Base-by-base conservation (phyloP, 2,797 vertebrate genomes). In the Hybognathus amarus region DNA sequence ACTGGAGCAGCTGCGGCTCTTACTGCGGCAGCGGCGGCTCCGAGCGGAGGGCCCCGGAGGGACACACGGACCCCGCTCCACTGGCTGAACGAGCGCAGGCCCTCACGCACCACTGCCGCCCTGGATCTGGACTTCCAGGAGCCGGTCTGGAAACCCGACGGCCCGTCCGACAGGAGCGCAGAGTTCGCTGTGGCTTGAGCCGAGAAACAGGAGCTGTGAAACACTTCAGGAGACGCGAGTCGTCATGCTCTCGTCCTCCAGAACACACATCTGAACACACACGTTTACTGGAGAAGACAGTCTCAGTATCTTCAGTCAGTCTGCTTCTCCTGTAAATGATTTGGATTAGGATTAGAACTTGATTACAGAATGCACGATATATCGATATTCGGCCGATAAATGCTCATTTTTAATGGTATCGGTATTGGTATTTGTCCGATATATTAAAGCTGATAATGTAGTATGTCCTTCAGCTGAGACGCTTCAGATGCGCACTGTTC, bases 1-100 rank as follows among this genome's bases (percentile, higher is more conserved):
- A 88, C 95, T 99, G 18, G 95, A 99, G 87, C 96, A 93, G 1
- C 94, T 99, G 69, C 97, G 98, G 93, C 92, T 96, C 70, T 88
- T 98, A 80, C 94, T 98, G 93, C 95, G 97, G 91, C 96, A 97
- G 91, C 95, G 95, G 70, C 94, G 95, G 45, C 92, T 96, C 61
- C 96, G 95, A n/a, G 36, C 92, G 96, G 71, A 94, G 95, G 90
- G 95, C 95, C 0, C 0, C 94, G 96, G 2, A 90, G 96, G 8
- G 94, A 94, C 18, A 93, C 94, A 0, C 90, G 94, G 0, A 92
- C 91, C 0, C 95, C 95, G 0, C 95, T 95, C 86, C 94, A 91
- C 84, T 95, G 95, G 95, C 89, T 93, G 4, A 92, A 92, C 30
- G 93, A 87, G 76, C 94, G 93, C 83, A 95, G 94, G 87, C 89